Conservation (phyloP, 2,113 vertebrate genomes). For the Lagopus muta region DNA sequence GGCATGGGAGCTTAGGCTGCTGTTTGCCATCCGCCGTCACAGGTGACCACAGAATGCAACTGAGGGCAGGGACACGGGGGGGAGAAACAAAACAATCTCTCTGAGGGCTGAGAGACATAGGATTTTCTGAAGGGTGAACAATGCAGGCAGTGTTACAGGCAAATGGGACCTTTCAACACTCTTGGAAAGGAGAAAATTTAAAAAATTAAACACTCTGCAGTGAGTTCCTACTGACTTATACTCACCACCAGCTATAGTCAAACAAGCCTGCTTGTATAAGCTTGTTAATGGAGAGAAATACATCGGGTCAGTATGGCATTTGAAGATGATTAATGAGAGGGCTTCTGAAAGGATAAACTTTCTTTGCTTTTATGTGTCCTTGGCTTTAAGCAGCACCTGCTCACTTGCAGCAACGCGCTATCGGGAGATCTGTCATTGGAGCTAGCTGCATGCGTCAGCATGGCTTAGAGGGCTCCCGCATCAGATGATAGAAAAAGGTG, state of each 20-base stretch:
- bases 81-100: conserved; percentile 36
- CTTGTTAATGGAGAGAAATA: conserved; percentile 76
- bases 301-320: conserved; percentile 70
- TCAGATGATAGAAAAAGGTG: neutral
- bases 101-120: conserved; percentile 50
- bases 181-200: conserved; percentile 66
- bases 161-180: conserved; percentile 73
- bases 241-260: conserved; percentile 36
- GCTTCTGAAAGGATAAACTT: conserved; percentile 67
- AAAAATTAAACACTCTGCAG: conserved; percentile 70
- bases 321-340: conserved; percentile 82
- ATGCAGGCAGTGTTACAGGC: conserved; percentile 59
- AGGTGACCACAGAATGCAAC: conserved; percentile 52
- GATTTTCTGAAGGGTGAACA: conserved; percentile 52
- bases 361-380: conserved; percentile 67
- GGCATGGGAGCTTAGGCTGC: neutral
- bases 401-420: conserved; percentile 45
- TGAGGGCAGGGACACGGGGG: neutral
- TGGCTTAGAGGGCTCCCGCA: neutral
- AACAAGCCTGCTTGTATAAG: conserved; percentile 70
- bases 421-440: conserved; percentile 70
- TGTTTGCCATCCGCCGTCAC: conserved; percentile 25
- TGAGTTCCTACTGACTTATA: conserved; percentile 43
- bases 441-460: neutral
- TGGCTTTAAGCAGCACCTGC: conserved; percentile 73